Evolutionary conservation across 2,888 invertebrate species (phyloP).

Genomic region (Plebejus anna): DNA sequence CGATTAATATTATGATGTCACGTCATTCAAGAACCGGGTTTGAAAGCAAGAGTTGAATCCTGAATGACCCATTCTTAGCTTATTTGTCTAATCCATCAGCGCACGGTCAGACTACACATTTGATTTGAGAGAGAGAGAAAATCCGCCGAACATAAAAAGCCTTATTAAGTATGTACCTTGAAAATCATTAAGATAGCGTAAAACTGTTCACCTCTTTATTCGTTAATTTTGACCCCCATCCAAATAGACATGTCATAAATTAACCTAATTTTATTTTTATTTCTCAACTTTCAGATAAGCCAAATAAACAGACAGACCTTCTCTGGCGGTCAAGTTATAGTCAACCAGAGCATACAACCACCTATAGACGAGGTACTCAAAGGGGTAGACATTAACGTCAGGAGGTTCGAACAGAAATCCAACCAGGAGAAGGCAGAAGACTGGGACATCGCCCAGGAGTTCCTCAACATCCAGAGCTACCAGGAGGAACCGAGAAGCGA

Average conservation of each 20-base stretch:
- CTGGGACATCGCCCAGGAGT: conserved; percentile 50
- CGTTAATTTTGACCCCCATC: no score
- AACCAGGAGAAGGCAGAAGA: conserved; percentile 48
- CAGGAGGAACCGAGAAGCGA: conserved; percentile 6
- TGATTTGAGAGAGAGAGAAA: no score
- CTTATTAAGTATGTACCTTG: no score
- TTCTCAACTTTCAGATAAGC: conserved; percentile 49
- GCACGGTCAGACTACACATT: no score
- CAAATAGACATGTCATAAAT: background rate
- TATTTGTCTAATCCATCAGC: no score
- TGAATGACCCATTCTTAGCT: no score
- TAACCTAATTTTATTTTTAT: background rate
- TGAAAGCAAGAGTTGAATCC: no score
- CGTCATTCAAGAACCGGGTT: no score
- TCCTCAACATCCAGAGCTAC: conserved; percentile 39
- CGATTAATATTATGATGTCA: no score
- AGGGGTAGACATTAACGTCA: conserved; percentile 44
- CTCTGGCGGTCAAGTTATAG: conserved; percentile 60
- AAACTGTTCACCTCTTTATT: no score
- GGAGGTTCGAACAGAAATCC: conserved; percentile 46
- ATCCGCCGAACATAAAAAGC: no score
- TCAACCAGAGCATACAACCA: conserved; percentile 48
- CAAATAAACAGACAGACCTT: conserved; percentile 58
- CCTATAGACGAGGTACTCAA: conserved; percentile 50
- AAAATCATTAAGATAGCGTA: no score